Base-by-base conservation (phyloP, 1,140 invertebrate species). In the Helicoverpa zea region DNA sequence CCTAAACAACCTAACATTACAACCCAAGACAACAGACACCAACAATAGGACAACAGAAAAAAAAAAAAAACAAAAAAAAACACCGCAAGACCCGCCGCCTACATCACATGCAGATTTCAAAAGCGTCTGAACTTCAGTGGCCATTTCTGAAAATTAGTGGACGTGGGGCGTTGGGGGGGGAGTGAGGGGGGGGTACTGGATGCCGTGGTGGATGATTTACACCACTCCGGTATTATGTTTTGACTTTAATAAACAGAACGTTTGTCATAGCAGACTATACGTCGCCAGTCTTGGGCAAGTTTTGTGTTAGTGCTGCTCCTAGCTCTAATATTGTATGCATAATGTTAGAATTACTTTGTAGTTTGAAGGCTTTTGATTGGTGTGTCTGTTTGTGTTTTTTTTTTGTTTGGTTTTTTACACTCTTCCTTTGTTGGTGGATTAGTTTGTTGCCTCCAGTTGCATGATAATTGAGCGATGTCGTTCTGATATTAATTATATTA, bases 241-340 rank as follows among this genome's bases (percentile, higher is more conserved):
- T 94, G 93, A 94, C 91, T 94, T 94, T 94, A 94, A 93, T 94
- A 93, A 93, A 93, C 91, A 94, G 87, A 82, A 84, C 91, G 92
- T 93, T 93, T 93, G 91, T 92, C 91, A 93, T 80, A 51, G 86
- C 84, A 88, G 90, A 88, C 89, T 82, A 84, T 79, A 66, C 86
- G 88, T 86, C 90, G 91, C 87, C 49, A 79, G 52, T 58, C 78
- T 80, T 64, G 79, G 59, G 47, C 18, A 52, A 78, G 61, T 78
- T 78, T 47, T 66, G 75, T 78, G 72, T 18, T 72, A 51, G 52
- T 59, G 52, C 16, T 43, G 47, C 43, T 18, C 13, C 13, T 49
- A 52, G 49, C n/a, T 52, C 16, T 72, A 30, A 54, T 29, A 23
- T 30, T 64, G 18, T 59, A 29, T 18, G 30, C 29, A 74, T 72